Conservation (phyloP, 2,113 vertebrate genomes). For the Axis porcinus region DNA sequence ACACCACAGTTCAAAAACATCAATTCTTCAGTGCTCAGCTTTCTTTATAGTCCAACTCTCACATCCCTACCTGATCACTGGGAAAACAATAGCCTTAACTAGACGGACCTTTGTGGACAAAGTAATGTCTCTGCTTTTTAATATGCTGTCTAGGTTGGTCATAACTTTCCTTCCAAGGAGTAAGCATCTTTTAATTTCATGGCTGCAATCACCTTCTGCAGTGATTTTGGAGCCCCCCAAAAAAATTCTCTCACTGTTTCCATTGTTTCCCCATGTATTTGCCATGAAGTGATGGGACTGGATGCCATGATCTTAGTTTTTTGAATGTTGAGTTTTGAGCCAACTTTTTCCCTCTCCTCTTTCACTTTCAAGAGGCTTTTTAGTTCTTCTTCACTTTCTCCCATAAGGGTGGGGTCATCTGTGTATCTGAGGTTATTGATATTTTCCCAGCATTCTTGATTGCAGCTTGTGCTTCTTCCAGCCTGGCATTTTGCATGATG, state of each 20-base stretch:
- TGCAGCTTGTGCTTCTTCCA: neutral
- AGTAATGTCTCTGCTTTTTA: neutral
- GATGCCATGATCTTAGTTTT: neutral
- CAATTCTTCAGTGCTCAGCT: fast-evolving
- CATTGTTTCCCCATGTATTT: neutral
- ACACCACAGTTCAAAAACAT: neutral
- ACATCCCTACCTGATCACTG: neutral
- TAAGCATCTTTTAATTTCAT: neutral
- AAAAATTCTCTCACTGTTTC: neutral
- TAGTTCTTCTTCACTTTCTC: neutral
- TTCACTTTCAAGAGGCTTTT: neutral
- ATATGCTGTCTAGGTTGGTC: neutral
- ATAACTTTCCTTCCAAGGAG: neutral
- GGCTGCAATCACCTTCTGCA: neutral
- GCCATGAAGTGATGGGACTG: neutral
- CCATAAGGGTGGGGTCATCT: neutral
- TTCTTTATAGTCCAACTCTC: neutral
- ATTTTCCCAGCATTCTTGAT: neutral
- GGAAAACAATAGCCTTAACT: neutral
- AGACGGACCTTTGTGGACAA: neutral
- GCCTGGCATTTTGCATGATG: neutral
- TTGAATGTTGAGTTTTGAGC: neutral
- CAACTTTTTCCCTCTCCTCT: neutral
- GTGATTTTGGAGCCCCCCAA: neutral
- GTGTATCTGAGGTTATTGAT: neutral